phyloP scores from a whole-genome alignment of 2,113 vertebrate genomes.

The Excalfactoria chinensis region DNA sequence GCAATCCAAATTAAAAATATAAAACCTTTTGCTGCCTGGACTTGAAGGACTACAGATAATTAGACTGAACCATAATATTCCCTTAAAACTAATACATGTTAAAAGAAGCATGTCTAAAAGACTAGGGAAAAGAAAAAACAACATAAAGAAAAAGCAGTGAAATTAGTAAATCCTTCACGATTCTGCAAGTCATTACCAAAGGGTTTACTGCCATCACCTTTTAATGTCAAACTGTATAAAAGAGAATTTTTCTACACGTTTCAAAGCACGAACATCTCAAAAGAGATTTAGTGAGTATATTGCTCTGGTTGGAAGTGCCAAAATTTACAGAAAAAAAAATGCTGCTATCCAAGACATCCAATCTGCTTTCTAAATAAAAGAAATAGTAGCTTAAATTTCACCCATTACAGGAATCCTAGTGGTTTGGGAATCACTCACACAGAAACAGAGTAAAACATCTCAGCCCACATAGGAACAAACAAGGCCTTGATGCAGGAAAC shows the following conservation, averaged over 20 bases:
- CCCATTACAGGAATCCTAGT: background rate
- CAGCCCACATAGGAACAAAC: background rate
- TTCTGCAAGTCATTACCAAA: conserved; percentile 41
- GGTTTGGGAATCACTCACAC: background rate
- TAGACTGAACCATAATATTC: background rate
- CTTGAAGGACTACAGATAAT: conserved; percentile 24
- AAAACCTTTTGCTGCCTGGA: conserved; percentile 26
- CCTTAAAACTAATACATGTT: conserved; percentile 6
- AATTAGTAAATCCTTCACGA: conserved; percentile 37
- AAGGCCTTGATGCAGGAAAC: background rate
- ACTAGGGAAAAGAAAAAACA: background rate
- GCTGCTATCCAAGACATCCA: background rate
- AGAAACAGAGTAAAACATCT: conserved; percentile 15
- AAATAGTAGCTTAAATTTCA: conserved; percentile 16
- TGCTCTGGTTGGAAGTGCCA: background rate
- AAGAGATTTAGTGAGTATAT: conserved; percentile 10
- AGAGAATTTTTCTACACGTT: background rate
- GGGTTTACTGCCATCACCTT: conserved; percentile 22
- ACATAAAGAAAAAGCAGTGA: background rate
- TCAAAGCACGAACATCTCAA: conserved; percentile 1
- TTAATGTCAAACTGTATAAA: conserved; percentile 18
- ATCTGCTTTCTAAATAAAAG: conserved; percentile 52
- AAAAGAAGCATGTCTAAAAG: background rate
- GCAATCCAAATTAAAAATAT: conserved; percentile 18
- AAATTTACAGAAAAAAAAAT: conserved; percentile 12